These are phyloP conservation scores for Bombylius major DNA, from an alignment of 2,888 invertebrate genomes.

Conservation along the genomic window DNA sequence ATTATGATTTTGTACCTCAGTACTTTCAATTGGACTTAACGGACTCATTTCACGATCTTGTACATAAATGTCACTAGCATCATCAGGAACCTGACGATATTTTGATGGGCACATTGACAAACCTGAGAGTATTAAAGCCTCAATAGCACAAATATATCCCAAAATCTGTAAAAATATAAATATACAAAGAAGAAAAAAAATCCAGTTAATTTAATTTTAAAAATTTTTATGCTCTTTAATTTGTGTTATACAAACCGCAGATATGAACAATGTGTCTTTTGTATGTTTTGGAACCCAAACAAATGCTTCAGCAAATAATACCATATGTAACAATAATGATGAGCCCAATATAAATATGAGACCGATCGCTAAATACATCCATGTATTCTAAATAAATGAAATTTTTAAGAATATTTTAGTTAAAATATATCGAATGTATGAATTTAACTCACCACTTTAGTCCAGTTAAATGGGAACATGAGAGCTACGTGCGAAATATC, in stretches of 20 bases:
- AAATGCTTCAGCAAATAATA: slow-evolving; percentile 50
- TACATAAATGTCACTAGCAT: slow-evolving; percentile 45
- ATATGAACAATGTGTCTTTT: slow-evolving; percentile 53
- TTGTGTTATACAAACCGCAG: slow-evolving; percentile 37
- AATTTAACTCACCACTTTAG: slow-evolving; percentile 52
- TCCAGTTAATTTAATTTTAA: no score
- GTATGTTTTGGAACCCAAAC: slow-evolving; percentile 59
- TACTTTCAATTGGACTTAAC: slow-evolving; percentile 37
- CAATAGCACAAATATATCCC: slow-evolving; percentile 48
- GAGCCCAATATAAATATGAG: slow-evolving; percentile 57
- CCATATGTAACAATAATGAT: slow-evolving; percentile 55
- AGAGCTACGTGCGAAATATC: slow-evolving; percentile 67
- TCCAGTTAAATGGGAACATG: slow-evolving; percentile 68
- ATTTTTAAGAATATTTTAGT: slow-evolving; percentile 8
- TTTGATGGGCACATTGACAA: slow-evolving; percentile 45
- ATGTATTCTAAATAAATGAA: slow-evolving; percentile 46
- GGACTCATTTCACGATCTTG: slow-evolving; percentile 42
- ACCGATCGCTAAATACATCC: slow-evolving; percentile 60
- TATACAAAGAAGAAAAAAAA: no score
- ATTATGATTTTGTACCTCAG: slow-evolving; percentile 32
- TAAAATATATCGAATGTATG: slow-evolving; percentile 5
- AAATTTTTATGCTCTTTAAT: no score
- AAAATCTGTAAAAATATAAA: slow-evolving; percentile 38
- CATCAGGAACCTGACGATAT: slow-evolving; percentile 50
- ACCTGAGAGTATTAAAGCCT: slow-evolving; percentile 45